Evolutionary conservation across 1,140 invertebrate genomes (phyloP), one percentile per base, ranked within the genome.

Genomic region (Cheumatopsyche charites): DNA sequence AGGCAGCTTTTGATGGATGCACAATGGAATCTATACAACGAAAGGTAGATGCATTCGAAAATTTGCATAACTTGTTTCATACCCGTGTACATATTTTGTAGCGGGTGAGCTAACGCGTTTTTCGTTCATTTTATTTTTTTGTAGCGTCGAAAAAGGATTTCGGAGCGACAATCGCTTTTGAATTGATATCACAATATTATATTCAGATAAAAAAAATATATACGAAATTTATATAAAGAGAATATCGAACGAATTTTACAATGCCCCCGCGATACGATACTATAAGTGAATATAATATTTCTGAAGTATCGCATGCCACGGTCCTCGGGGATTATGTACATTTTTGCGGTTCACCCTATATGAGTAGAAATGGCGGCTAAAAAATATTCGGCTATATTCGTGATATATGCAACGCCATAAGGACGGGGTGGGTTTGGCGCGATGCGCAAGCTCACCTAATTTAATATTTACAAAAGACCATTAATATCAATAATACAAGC

Each of bases 381-480:
- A 63, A 63, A 63, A 41, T 63, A 63, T 63, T 63, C 29, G 29
- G 62, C 62, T 63, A 63, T 63, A 43, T 63, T n/a, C 62, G 41
- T 63, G 55, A 58, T 58, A 19, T 58, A 58, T 58, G 55, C 55
- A 58, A 58, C 21, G 55, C 63, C 43, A 68, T 52, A 55, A 68
- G 36, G 42, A 68, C 66, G 47, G 66, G 66, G 66, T 47, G 47
- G 45, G 47, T 68, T 68, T 68, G 62, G 61, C 29, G 49, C 55
- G 63, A 73, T 67, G 67, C 52, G 72, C 72, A 73, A 73, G 66
- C 67, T 73, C 72, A 73, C 72, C 72, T 73, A 73, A 73, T 73
- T 73, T 73, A 73, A 73, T 73, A 73, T 73, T 73, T 70, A 73
- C 72, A 70, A 58, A 73, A 70, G 72, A 43, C 72, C 69, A 73